Conservation (phyloP, 2,113 vertebrate species). For the Lagenorhynchus albirostris region DNA sequence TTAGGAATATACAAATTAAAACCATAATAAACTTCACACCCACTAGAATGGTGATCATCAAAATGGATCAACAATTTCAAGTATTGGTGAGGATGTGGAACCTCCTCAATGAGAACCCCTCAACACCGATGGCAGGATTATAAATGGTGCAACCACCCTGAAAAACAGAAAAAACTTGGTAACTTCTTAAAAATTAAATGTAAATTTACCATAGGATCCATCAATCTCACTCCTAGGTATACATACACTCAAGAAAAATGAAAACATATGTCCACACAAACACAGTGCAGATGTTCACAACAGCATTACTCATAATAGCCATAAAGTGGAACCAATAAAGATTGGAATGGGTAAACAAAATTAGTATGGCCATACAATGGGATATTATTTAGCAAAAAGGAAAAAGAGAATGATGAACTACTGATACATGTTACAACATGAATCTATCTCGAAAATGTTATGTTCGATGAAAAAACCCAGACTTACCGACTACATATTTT, state of each 20-base stretch:
- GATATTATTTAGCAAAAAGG: background rate
- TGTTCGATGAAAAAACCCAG: background rate
- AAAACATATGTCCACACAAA: background rate
- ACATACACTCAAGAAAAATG: background rate
- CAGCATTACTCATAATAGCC: background rate
- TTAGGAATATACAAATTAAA: background rate
- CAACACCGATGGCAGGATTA: background rate
- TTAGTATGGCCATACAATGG: background rate
- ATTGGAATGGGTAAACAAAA: background rate
- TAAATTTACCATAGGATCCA: background rate
- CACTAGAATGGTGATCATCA: background rate
- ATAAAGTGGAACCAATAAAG: background rate
- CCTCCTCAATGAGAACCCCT: background rate
- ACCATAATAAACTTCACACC: background rate
- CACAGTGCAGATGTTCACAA: background rate
- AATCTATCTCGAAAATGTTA: background rate
- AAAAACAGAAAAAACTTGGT: background rate
- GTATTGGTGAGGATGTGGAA: background rate
- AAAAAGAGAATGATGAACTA: background rate
- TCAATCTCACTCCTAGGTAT: background rate
- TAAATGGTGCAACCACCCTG: background rate
- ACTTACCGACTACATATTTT: background rate
- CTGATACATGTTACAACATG: background rate
- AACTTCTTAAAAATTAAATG: background rate
- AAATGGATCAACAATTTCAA: background rate